Base-by-base conservation (phyloP, 1,140 invertebrate species). In the Leptinotarsa defecta region DNA sequence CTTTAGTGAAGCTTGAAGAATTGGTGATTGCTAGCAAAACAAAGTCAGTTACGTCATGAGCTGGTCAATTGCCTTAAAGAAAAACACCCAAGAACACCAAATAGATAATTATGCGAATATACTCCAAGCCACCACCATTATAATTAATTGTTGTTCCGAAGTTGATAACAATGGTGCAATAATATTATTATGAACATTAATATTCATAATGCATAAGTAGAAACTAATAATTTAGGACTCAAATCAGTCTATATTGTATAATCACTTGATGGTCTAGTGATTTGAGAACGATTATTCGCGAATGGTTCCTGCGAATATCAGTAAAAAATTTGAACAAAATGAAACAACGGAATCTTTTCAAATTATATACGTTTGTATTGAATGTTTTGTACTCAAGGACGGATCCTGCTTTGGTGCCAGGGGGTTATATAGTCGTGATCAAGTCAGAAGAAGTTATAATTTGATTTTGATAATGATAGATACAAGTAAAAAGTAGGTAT, bases 91-190 rank as follows among this genome's bases (percentile, higher is more conserved):
- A 43, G 34, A 43, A 43, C 34, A 43, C 34, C 34, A 43, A 43
- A 43, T 43, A 11, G 61, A 62, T 62, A 20, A 62, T 62, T 62
- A 8, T 62, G 15, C 61, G 17, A 62, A 17, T 17, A 62, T n/a
- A 62, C 17, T 62, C 13, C 61, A n/a, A 15, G 61, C 61, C 61
- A 62, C 61, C 61, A 62, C 2, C 61, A 20, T 6, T 20, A n/a
- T 20, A 62, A 20, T 62, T 13, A 62, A n/a, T 43, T 43, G 34
- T 43, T 43, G 8, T 3, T 43, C 34, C 34, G 8, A 43, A 43
- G 61, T 8, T 17, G 72, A 74, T 68, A 64, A 48, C 52, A 76
- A 69, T 74, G 72, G 63, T 48, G 19, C 43, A 69, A 69, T 69
- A 69, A 48, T 19, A 48, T 48, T 43, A 69, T 69, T 48, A 48